phyloP scores from a whole-genome alignment of 2,888 invertebrate species.

The Ectobius pallidus region DNA sequence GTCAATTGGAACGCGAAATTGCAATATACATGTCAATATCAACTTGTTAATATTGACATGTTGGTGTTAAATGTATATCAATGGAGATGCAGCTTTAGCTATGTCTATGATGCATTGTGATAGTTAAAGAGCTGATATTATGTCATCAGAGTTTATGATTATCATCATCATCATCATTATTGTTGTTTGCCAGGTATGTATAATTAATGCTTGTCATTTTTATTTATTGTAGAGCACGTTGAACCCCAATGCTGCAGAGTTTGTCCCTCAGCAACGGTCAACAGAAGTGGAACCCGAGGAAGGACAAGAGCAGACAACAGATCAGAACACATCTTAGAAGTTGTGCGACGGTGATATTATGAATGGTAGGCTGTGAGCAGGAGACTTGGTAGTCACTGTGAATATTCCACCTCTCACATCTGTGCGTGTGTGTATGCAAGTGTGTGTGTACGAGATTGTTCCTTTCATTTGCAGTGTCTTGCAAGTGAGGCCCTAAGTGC shows the following conservation, averaged over 20 bases:
- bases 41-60: no score
- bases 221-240: conserved; percentile 66
- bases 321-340: conserved; percentile 37
- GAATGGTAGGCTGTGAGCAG: conserved; percentile 40
- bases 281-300: background rate
- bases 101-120: no score
- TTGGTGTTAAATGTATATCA: no score
- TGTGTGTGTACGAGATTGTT: conserved; percentile 15
- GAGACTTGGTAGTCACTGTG: conserved; percentile 36
- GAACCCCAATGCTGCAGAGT: conserved; percentile 86
- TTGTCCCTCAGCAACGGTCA: conserved; percentile 63
- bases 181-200: no score
- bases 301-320: conserved; percentile 3
- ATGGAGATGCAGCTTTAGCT: no score
- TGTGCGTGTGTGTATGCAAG: conserved; percentile 3
- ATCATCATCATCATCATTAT: no score
- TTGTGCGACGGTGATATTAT: background rate
- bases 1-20: no score
- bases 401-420: conserved; percentile 25
- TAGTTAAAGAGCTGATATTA: no score
- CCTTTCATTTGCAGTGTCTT: background rate
- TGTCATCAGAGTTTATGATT: no score
- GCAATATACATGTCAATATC: no score
- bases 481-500: conserved; percentile 16
- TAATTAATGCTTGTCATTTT: background rate